Base-by-base conservation (phyloP, 2,113 vertebrate genomes). In the Hassar affinis region DNA sequence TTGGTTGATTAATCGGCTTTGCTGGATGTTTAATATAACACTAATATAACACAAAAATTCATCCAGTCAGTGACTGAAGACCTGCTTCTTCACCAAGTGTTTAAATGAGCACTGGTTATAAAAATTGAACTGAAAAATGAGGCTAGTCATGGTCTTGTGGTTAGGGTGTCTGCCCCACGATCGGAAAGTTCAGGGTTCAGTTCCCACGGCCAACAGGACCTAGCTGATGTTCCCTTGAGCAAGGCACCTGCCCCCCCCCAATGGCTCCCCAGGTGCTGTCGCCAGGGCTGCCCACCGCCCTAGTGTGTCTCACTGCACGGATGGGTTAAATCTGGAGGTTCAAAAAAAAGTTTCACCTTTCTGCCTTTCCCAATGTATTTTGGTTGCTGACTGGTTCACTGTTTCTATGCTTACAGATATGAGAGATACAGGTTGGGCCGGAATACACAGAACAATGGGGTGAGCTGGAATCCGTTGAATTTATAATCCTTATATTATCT, bases 401-500 rank as follows among this genome's bases (percentile, higher is more conserved):
- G 72, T n/a, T 57, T 78, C 51, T 88, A 33, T 81, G 61, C 54
- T 54, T 47, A 30, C 92, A 99, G 98, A 91, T 99, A 98, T 35
- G 97, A 99, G 85, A 93, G 97, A 78, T 99, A 96, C 93, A 91
- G 98, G 86, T 93, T 94, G 0, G 96, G 97, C 52, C 95, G 96
- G 85, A 92, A 95, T 0, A 92, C 92, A 18, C 96, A 96, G 87
- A 97, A 95, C 90, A 98, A 97, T 6, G 97, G 96, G 88, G 98
- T 98, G 91, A 97, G 97, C 95, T 64, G 68, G 52, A 68, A 68
- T 47, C 27, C 56, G 5, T 54, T 52, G 30, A 54, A 56, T 75
- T 30, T 52, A 17, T 20, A 52, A 52, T 35, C 4, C 18, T 64
- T 56, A 14, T 20, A 54, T 45, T 82, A 27, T 1, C 3, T 49